phyloP scores from a whole-genome alignment of 2,888 invertebrate genomes.

The Macrosoma leucophasiata region DNA sequence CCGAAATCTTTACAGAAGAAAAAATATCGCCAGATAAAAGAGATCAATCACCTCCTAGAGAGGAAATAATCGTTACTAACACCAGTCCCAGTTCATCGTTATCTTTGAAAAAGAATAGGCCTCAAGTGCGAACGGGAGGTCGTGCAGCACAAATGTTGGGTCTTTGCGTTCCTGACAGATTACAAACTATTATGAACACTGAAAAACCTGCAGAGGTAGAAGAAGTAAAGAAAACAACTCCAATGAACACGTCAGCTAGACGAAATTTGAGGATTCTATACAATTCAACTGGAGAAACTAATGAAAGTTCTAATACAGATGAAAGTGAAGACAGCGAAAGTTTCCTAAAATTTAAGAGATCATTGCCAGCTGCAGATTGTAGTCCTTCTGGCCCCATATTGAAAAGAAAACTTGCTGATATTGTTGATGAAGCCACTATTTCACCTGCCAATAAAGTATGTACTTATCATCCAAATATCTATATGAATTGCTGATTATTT shows the following conservation, averaged over 20 bases:
- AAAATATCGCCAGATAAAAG: constrained; percentile 58
- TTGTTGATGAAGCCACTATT: constrained; percentile 61
- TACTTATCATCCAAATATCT: constrained; percentile 10
- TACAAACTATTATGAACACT: constrained; percentile 35
- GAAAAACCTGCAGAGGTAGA: constrained; percentile 40
- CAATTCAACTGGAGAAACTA: constrained; percentile 40
- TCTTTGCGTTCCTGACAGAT: constrained; percentile 51
- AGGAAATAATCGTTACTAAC: constrained; percentile 32
- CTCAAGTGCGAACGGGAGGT: constrained; percentile 51
- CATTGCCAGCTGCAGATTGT: constrained; percentile 80
- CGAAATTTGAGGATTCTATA: constrained; percentile 56
- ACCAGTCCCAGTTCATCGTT: constrained; percentile 52
- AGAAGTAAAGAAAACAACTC: constrained; percentile 40
- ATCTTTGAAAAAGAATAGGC: constrained; percentile 58
- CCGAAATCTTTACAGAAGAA: constrained; percentile 67
- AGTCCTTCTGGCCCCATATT: constrained; percentile 84
- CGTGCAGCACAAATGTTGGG: constrained; percentile 68
- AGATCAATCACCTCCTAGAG: constrained; percentile 57
- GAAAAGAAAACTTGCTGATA: constrained; percentile 76
- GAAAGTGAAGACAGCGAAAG: constrained; percentile 50
- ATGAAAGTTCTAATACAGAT: constrained; percentile 33
- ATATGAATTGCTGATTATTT: constrained; percentile 29
- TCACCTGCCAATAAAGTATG: constrained; percentile 76
- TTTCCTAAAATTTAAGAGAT: constrained; percentile 75
- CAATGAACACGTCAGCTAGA: constrained; percentile 42